Evolutionary conservation across 2,797 vertebrate genomes (phyloP), one percentile per base, ranked within the genome.

Genomic region (Schizopygopsis malacanthus): DNA sequence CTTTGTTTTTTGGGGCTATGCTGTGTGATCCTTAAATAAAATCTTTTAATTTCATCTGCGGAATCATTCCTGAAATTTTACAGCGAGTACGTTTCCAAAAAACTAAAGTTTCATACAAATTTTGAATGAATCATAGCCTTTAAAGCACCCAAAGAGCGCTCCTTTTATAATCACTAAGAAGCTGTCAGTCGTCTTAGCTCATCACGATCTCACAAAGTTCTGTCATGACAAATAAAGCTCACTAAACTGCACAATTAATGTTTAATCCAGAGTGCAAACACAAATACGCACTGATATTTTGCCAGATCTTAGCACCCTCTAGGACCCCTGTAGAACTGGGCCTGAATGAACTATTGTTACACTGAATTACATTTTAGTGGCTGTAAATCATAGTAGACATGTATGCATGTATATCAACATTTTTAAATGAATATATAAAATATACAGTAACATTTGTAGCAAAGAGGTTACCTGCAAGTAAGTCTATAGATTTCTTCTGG

Each of bases 401-500:
- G n/a, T 25, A 61, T 13, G 28, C 3, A 6, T 15, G n/a, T 25
- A 61, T 13, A 61, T 25, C 28, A 33, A 25, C 1, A 56, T 37
- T 67, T 65, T 8, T 65, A 33, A 3, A 28, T 4, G 2, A 2
- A 11, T 22, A n/a, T 15, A 39, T 6, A 45, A 18, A 43, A 70
- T 41, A 77, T 11, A 76, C 50, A 69, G 10, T 6, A 18, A 56
- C 20, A 33, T n/a, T 67, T 52, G 9, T 47, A 59, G 61, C n/a
- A 61, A 45, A 33, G 13, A 69, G 47, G 18, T 43, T 87, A 90
- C 90, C 87, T 88, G 97, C 97, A 98, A 92, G 97, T 96, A 91
- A 99, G 95, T 92, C 97, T 96, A 94, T 97, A 98, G 92, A 97
- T 96, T 94, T 98, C 96, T 91, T 97, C 96, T 90, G 96, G 95